Conservation (phyloP, 2,113 vertebrate species). For the Pandion haliaetus region DNA sequence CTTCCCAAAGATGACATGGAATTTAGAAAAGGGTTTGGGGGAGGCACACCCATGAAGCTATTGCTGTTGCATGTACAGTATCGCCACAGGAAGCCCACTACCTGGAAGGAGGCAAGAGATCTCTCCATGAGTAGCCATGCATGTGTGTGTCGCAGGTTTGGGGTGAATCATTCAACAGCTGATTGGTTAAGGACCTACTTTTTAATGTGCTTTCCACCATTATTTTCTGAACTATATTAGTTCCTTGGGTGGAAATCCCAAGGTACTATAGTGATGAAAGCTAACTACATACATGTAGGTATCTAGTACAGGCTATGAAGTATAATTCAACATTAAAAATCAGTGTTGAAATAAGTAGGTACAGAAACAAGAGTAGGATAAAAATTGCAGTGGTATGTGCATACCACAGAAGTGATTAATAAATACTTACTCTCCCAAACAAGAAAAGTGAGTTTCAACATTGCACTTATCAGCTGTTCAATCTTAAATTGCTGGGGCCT, state of each 20-base stretch:
- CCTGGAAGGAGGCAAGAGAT: background rate
- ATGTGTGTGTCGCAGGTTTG: background rate
- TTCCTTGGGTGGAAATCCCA: background rate
- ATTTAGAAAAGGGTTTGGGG: background rate
- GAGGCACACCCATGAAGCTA: background rate
- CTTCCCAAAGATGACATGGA: background rate
- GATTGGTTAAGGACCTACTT: background rate
- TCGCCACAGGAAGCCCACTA: background rate
- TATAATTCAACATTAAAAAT: background rate
- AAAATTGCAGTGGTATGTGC: background rate
- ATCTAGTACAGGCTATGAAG: background rate
- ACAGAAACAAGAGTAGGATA: background rate
- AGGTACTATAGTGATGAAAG: background rate
- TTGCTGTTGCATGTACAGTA: background rate
- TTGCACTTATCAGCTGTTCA: slow-evolving; percentile 20
- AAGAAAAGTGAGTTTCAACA: slow-evolving; percentile 47
- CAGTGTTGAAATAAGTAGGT: background rate
- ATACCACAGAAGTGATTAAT: slow-evolving; percentile 1
- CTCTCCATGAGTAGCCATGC: background rate
- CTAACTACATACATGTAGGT: background rate
- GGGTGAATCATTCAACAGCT: background rate
- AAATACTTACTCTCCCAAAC: background rate
- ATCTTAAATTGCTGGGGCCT: slow-evolving; percentile 10
- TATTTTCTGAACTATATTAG: background rate
- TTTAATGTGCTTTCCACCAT: background rate